phyloP scores from a whole-genome alignment of 1,140 invertebrate genomes.

The Hycleus cichorii region DNA sequence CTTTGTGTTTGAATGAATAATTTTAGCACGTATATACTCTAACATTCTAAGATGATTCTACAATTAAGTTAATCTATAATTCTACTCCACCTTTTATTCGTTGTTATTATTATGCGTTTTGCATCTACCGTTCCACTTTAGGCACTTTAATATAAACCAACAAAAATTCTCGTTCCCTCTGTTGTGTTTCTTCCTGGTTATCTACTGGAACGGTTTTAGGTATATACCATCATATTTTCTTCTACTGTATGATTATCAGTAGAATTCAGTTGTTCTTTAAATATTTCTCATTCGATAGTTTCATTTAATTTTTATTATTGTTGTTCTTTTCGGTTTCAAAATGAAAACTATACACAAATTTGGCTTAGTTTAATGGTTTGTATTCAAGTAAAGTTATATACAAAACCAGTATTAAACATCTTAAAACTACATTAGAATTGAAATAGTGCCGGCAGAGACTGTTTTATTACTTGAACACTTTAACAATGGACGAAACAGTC shows the following conservation, averaged over 20 bases:
- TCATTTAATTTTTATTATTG: constrained; percentile 4
- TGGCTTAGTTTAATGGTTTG: constrained; percentile 17
- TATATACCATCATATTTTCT: too few species aligned
- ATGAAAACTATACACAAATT: constrained; percentile 3
- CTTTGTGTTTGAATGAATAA: constrained; percentile 5
- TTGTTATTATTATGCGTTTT: too few species aligned
- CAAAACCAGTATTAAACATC: constrained; percentile 24
- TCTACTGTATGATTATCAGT: too few species aligned
- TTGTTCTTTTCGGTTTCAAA: constrained; percentile 8
- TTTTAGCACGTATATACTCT: constrained; percentile 8
- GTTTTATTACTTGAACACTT: too few species aligned
- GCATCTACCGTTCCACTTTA: too few species aligned
- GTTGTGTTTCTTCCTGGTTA: too few species aligned
- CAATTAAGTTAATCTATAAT: constrained; percentile 14
- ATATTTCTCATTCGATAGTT: background rate
- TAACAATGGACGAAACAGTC: too few species aligned
- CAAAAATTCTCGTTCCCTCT: too few species aligned
- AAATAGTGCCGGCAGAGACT: constrained; percentile 13
- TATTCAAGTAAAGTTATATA: constrained; percentile 20
- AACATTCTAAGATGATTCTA: background rate
- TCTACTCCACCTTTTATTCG: background rate
- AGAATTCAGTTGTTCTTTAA: too few species aligned
- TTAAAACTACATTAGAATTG: constrained; percentile 24
- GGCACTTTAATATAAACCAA: too few species aligned
- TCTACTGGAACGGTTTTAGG: too few species aligned